phyloP scores from a whole-genome alignment of 35 echinoderm and acorn worm genomes.

The Chiridota heheva region DNA sequence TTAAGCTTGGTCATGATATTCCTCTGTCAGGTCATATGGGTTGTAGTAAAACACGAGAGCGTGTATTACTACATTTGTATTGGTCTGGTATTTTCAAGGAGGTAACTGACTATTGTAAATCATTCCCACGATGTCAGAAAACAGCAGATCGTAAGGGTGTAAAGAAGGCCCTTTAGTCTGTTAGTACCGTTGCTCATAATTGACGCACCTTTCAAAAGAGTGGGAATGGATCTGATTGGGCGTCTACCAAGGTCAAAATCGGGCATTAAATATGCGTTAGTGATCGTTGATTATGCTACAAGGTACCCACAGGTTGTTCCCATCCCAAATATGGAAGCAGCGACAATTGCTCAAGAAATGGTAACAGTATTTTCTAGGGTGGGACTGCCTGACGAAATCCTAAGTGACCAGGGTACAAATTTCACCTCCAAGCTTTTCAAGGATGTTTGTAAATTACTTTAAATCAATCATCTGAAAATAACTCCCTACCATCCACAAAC shows the following conservation, averaged over 20 bases:
- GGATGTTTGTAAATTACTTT: not conserved
- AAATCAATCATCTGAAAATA: not conserved
- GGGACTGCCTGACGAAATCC: conserved; percentile 5
- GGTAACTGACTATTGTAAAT: not conserved
- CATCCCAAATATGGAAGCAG: not conserved
- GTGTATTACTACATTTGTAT: conserved; percentile 8
- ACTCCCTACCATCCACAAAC: conserved; percentile 29
- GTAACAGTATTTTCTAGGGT: conserved; percentile 10
- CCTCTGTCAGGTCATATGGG: conserved; percentile 7
- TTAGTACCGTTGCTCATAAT: conserved; percentile 4
- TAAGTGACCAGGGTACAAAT: conserved; percentile 18
- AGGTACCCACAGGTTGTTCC: conserved; percentile 7
- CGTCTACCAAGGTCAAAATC: too few relatives aligned
- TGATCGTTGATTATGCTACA: conserved; percentile 10
- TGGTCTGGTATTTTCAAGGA: conserved; percentile 24
- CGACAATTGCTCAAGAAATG: conserved; percentile 10
- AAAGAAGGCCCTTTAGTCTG: not conserved
- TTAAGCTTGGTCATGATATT: not conserved
- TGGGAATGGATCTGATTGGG: not conserved
- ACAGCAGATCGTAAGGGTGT: not conserved
- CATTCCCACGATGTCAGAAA: conserved; percentile 16
- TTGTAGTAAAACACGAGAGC: conserved; percentile 13
- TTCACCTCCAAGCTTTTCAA: conserved; percentile 9
- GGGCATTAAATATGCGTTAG: not conserved
- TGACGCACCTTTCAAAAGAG: conserved; percentile 3